A percentile compares a stretch with the other conserved stretches of the same genome.
Conservation (phyloP, 2,797 vertebrate species). For the Stomatorhinus walkeri region DNA sequence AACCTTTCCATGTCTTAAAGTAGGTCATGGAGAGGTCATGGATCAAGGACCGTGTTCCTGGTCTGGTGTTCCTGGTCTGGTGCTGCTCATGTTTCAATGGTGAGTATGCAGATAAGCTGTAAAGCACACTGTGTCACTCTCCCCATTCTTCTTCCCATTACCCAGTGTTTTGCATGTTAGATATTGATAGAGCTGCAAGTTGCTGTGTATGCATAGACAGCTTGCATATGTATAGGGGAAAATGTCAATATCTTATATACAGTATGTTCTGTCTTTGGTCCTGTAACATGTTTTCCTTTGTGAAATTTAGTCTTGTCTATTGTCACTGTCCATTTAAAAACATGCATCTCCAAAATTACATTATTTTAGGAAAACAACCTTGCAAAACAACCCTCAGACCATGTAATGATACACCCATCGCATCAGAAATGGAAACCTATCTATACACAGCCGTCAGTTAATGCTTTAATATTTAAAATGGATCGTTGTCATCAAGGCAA, state of each 20-base stretch:
- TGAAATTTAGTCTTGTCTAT: not conserved
- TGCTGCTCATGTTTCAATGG: not conserved
- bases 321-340: not conserved
- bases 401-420: not conserved
- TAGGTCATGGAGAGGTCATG: not conserved
- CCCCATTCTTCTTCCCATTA: not conserved
- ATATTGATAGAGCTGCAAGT: not conserved
- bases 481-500: not conserved
- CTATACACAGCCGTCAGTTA: not conserved
- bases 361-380: not conserved
- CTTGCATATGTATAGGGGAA: not conserved
- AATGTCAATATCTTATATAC: not conserved
- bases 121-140: not conserved
- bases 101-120: not conserved
- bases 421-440: not conserved
- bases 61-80: not conserved
- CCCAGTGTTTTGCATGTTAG: not conserved
- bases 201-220: not conserved
- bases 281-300: not conserved
- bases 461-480: not conserved
- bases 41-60: not conserved
- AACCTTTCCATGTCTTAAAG: not conserved
- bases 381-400: not conserved
- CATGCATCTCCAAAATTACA: not conserved
- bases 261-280: not conserved